Evolutionary conservation across 2,113 vertebrate species (phyloP), one percentile per base, ranked within the genome.

Genomic region (Ahaetulla prasina): DNA sequence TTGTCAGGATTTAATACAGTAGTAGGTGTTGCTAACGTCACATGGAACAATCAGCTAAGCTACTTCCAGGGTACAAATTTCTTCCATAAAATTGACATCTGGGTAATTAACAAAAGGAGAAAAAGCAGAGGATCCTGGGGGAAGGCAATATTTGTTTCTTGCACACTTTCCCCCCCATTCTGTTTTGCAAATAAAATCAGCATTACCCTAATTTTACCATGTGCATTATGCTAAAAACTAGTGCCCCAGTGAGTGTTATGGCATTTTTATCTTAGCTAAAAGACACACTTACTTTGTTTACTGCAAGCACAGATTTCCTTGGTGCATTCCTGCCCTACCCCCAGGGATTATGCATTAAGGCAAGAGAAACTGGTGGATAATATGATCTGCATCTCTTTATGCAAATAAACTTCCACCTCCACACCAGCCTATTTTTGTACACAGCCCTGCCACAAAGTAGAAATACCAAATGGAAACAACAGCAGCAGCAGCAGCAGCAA

Each of bases 331-430:
- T 91, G 92, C 52, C 5, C n/a, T n/a, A n/a, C 22, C 23, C 85
- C 74, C 74, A 39, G 74, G 52, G 87, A 25, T 85, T 93, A 87
- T 93, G 92, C 87, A 39, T 91, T 92, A 93, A 90, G 91, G 95
- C 52, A 95, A 93, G 27, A 92, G 85, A 86, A 84, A 45, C 43
- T 4, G 39, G 54, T 90, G 20, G 93, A 89, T 95, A 94, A 95
- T 95, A 94, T 90, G 91, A 96, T 96, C 96, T 95, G 94, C 89
- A 95, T 96, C 93, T 96, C 94, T 94, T 96, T 95, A 95, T 96
- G 95, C 94, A 96, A 97, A 97, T 95, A 93, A 96, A 96, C 20
- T 10, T 52, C 87, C n/a, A 53, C 39, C 39, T 35, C 2, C 63
- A 63, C n/a, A 68, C 91, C 94, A 92, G 93, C 89, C 91, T 92